Conservation (phyloP, 2,113 vertebrate species). For the Cynocephalus volans region DNA sequence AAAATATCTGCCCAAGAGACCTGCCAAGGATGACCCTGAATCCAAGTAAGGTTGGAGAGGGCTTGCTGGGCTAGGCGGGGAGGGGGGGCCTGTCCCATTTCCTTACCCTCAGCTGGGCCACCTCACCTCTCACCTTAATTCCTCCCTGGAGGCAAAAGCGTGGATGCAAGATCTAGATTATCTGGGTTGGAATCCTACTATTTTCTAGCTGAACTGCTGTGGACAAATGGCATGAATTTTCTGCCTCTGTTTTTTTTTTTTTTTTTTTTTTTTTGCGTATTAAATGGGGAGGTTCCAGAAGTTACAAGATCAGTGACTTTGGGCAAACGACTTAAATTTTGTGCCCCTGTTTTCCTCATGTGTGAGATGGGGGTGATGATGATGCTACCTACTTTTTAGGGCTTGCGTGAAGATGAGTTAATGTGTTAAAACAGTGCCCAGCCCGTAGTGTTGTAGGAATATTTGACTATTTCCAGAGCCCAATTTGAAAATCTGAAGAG, state of each 20-base stretch:
- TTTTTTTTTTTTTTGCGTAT: neutral
- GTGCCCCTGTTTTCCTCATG: neutral
- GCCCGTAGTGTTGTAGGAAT: neutral
- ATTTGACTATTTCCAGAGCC: neutral
- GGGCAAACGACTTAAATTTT: neutral
- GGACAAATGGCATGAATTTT: neutral
- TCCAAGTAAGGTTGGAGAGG: slow-evolving; percentile 90
- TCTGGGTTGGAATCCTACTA: neutral
- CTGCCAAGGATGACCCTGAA: slow-evolving; percentile 93
- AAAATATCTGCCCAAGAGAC: slow-evolving; percentile 94
- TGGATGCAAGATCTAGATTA: neutral
- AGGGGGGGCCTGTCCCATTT: neutral
- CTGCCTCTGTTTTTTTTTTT: neutral
- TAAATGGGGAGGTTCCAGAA: neutral
- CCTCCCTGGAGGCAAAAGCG: neutral
- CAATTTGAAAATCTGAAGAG: neutral
- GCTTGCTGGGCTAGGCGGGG: neutral
- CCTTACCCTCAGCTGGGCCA: neutral
- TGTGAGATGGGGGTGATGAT: neutral
- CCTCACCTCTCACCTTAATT: neutral
- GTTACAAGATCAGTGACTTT: neutral
- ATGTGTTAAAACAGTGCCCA: neutral
- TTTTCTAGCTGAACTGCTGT: neutral
- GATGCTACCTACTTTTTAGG: neutral
- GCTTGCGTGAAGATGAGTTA: neutral